Conservation (phyloP, 2,113 vertebrate genomes). For the Chamaetylas fuelleborni region DNA sequence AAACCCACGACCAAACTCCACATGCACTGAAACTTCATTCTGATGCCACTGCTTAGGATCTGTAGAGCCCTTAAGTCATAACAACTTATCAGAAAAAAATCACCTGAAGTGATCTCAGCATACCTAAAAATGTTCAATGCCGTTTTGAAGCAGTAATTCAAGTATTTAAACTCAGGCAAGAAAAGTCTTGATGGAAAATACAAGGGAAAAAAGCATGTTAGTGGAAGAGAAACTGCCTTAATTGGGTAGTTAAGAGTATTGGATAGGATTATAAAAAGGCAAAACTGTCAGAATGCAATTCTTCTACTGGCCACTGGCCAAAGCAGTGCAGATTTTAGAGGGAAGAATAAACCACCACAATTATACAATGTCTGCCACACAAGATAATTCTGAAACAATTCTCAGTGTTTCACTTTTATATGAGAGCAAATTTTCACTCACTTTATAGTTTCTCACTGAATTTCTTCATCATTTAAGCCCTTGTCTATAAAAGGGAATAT, state of each 20-base stretch:
- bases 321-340: neutral
- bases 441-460: neutral
- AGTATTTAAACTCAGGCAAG: slow-evolving; percentile 17
- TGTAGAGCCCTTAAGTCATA: slow-evolving; percentile 45
- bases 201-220: slow-evolving; percentile 20
- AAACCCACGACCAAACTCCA: slow-evolving; percentile 31
- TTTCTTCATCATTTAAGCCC: neutral
- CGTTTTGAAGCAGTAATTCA: slow-evolving; percentile 42
- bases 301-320: slow-evolving; percentile 25
- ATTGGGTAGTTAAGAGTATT: slow-evolving; percentile 8
- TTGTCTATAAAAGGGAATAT: neutral
- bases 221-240: slow-evolving; percentile 13
- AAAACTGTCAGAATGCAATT: slow-evolving; percentile 2
- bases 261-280: slow-evolving; percentile 29
- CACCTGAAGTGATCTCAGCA: slow-evolving; percentile 26
- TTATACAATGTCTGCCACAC: neutral
- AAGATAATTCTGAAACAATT: neutral
- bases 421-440: neutral
- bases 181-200: slow-evolving; percentile 21
- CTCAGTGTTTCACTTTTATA: neutral
- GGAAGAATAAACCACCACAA: neutral
- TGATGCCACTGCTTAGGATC: slow-evolving; percentile 18
- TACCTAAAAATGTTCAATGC: slow-evolving; percentile 48
- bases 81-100: slow-evolving; percentile 58
- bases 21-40: slow-evolving; percentile 34